These are phyloP conservation scores for Magallana nippona DNA, from an alignment of 2,888 invertebrate genomes.

Conservation along the genomic window DNA sequence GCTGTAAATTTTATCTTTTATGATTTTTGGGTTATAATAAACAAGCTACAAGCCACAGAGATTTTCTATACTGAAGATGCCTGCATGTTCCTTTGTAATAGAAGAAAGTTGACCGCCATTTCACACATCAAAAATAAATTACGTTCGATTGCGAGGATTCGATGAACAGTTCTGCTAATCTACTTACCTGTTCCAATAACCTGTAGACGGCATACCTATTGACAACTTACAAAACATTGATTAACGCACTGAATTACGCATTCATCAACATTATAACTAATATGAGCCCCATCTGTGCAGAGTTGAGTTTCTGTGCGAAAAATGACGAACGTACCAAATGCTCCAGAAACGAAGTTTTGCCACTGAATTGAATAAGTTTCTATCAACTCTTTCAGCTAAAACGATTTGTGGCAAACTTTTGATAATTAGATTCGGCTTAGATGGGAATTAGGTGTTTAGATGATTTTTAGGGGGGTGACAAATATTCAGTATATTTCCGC, in stretches of 20 bases:
- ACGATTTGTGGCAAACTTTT: conserved; percentile 16
- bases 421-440: background rate
- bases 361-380: background rate
- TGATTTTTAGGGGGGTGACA: background rate
- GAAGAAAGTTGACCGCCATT: background rate
- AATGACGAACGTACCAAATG: background rate
- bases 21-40: too few relatives aligned
- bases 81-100: background rate
- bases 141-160: background rate
- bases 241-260: conserved; percentile 1
- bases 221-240: conserved; percentile 1
- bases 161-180: conserved; percentile 17
- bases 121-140: background rate
- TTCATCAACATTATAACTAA: background rate
- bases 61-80: too few relatives aligned
- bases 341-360: background rate
- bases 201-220: background rate
- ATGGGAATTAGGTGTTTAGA: background rate
- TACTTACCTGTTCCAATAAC: conserved; percentile 23
- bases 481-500: background rate
- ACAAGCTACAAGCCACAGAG: too few relatives aligned
- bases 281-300: conserved; percentile 6
- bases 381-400: background rate
- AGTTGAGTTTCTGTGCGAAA: background rate
- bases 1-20: too few relatives aligned